phyloP scores from a whole-genome alignment of 1,140 invertebrate genomes.

The Hormaphis cornu region DNA sequence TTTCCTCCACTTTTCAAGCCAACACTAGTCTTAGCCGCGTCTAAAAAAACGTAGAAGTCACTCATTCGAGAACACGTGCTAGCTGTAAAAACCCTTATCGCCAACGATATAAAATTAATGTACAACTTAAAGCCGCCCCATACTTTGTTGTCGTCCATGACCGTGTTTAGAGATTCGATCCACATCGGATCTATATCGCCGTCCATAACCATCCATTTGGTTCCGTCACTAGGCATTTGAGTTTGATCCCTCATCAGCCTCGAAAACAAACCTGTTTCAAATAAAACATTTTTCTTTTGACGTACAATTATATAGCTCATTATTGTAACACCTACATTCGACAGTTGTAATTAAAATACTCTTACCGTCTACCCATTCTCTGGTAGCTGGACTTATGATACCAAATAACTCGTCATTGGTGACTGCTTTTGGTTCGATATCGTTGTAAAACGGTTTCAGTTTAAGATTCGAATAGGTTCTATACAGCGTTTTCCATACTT shows the following conservation, averaged over 20 bases:
- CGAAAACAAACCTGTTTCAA: conserved; percentile 65
- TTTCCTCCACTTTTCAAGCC: no score
- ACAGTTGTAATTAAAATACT: no score
- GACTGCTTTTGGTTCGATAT: conserved; percentile 90
- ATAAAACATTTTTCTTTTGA: conserved; percentile 33
- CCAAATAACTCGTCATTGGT: conserved; percentile 94
- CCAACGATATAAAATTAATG: no score
- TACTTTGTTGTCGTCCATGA: conserved; percentile 78
- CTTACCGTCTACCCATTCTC: conserved; percentile 92
- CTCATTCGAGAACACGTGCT: no score
- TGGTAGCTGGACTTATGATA: conserved; percentile 84
- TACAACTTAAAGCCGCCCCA: no score
- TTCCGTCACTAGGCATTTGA: conserved; percentile 71
- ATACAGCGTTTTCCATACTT: conserved; percentile 84
- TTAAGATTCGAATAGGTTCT: conserved; percentile 71
- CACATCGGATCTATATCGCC: conserved; percentile 97
- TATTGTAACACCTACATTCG: no score
- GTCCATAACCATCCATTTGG: conserved; percentile 93
- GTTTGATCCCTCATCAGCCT: conserved; percentile 87
- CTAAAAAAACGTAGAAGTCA: no score
- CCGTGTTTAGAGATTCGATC: conserved; percentile 86
- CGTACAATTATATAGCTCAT: not conserved
- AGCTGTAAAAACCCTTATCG: no score
- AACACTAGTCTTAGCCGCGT: no score
- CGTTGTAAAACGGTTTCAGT: conserved; percentile 72